Evolutionary conservation across 2,888 invertebrate genomes (phyloP), one percentile per base, ranked within the genome.

Genomic region (Parthenolecanium corni): DNA sequence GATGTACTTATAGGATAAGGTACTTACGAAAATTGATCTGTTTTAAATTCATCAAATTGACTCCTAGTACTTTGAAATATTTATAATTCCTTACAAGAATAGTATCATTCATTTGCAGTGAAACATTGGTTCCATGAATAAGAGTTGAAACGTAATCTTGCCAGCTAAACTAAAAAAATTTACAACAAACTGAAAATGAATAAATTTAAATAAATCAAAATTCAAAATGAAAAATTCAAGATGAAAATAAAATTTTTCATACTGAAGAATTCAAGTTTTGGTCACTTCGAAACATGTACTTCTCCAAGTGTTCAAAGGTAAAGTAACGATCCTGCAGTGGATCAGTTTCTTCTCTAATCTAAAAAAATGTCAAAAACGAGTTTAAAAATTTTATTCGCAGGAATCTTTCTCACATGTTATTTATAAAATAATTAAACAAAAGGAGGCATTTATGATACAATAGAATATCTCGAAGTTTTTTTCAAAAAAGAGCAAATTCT

Each of bases 81-180:
- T 67, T 64, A 5, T 65, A 65, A 25, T 68, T 64, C 9, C 67
- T 66, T 0, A 70, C 70, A 14, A 66, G 64, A 9, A 70, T 67
- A 5, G 62, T 51, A 47, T 70, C 68, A 40, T 67, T 65, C 54
- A 68, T 62, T 6, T 66, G 58, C 18, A 69, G 62, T 4, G 68
- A 65, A 11, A 62, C 64, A 6, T 68, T 67, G n/a, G 67, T 54
- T 6, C 67, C 69, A 12, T 68, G 65, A 58, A 67, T 67, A 42
- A 71, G 52, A 18, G 64, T 66, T 14, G 63, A 63, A 36, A 71
- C 53, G 61, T 67, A 71, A 40, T 69, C 68, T 4, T 64, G 44
- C 70, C 70, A 71, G 44, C 70, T 69, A 25, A 70, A 65, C 70
- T 70, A 64, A 31, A 31, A 31, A 31, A 31, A 31, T 6, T 31